phyloP scores from a whole-genome alignment of 2,113 vertebrate species.

The Microcebus lehilahytsara region DNA sequence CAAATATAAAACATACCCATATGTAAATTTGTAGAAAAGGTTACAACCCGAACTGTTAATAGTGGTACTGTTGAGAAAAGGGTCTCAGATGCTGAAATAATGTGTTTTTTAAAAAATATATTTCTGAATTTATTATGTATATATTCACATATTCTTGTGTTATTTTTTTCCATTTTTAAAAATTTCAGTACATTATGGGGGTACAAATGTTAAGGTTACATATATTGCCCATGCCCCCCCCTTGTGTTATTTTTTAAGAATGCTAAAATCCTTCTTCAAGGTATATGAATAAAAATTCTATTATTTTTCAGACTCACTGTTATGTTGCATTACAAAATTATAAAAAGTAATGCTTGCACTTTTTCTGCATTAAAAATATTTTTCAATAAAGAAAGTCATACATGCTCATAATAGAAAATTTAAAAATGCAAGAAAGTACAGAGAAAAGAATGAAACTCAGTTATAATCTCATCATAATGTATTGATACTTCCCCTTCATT shows the following conservation, averaged over 20 bases:
- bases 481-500: not conserved
- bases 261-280: not conserved
- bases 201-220: no score
- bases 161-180: not conserved
- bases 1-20: not conserved
- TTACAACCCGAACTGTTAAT: not conserved
- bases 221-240: no score
- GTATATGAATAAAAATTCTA: not conserved
- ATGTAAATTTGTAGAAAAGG: not conserved
- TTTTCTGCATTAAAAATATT: not conserved
- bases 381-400: not conserved
- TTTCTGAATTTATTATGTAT: not conserved
- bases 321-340: not conserved
- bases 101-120: not conserved
- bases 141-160: not conserved
- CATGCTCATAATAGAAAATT: not conserved
- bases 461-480: not conserved
- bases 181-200: no score
- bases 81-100: not conserved
- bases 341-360: not conserved
- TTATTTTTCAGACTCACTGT: not conserved
- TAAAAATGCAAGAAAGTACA: not conserved
- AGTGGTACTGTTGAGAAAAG: not conserved
- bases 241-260: not conserved
- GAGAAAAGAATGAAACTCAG: not conserved